A percentile compares a stretch with the other conserved stretches of the same genome.
Evolutionary conservation across 2,888 invertebrate genomes (phyloP).

Genomic region (Hydroisotoma schaefferi): DNA sequence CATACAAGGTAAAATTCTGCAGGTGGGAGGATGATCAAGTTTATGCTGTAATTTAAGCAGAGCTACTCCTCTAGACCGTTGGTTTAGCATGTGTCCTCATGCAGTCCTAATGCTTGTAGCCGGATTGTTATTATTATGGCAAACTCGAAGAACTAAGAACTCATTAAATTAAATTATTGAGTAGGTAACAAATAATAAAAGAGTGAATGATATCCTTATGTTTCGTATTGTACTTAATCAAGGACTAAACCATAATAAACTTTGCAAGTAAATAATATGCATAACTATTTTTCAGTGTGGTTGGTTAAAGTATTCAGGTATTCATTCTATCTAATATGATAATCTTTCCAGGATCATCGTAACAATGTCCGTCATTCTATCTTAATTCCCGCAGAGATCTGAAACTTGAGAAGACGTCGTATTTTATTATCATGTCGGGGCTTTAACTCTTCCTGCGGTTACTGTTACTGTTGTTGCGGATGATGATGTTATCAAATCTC

Average conservation of each 20-base stretch:
- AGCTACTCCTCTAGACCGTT: neutral
- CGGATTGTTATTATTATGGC: too few relatives aligned
- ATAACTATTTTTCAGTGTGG: too few relatives aligned
- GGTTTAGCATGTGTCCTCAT: too few relatives aligned
- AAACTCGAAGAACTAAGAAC: too few relatives aligned
- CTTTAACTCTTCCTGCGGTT: neutral
- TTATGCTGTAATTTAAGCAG: neutral
- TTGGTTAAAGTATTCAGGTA: too few relatives aligned
- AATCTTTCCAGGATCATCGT: conserved; percentile 1
- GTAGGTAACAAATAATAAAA: conserved; percentile 9
- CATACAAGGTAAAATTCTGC: conserved; percentile 13
- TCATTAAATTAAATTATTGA: conserved; percentile 9
- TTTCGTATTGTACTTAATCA: too few relatives aligned
- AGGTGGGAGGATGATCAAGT: conserved; percentile 10
- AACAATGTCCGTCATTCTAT: conserved; percentile 13
- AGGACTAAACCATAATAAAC: too few relatives aligned
- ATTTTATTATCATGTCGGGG: neutral
- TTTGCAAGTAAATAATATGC: too few relatives aligned
- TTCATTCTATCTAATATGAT: neutral
- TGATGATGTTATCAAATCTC: conserved; percentile 1
- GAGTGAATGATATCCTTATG: neutral
- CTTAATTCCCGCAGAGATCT: conserved; percentile 13
- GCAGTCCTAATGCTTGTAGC: too few relatives aligned
- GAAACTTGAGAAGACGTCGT: neutral
- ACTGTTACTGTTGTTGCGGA: neutral